phyloP scores from a whole-genome alignment of 1,140 invertebrate genomes.

The Copidosoma floridanum region DNA sequence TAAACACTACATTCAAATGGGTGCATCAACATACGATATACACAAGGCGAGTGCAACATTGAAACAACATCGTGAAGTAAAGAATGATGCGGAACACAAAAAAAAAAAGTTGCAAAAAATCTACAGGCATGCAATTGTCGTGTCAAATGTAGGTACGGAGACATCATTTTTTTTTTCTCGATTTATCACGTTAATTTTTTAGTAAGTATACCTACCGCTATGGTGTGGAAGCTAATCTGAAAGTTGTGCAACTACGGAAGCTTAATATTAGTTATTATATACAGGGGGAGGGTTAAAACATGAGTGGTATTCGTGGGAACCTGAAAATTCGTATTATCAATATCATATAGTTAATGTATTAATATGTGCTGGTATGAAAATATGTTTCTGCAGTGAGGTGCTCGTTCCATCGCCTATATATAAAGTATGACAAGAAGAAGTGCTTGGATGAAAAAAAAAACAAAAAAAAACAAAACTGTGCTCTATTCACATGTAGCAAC shows the following conservation, averaged over 20 bases:
- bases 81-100: too few relatives aligned
- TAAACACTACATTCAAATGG: too few relatives aligned
- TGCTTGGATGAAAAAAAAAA: neutral
- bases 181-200: too few relatives aligned
- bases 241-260: slow-evolving; percentile 14
- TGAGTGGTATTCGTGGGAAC: neutral
- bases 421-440: neutral
- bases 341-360: neutral
- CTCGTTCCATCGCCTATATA: slow-evolving; percentile 24
- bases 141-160: too few relatives aligned
- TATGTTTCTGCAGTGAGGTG: slow-evolving; percentile 7
- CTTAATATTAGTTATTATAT: too few relatives aligned
- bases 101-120: too few relatives aligned
- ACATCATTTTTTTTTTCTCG: too few relatives aligned
- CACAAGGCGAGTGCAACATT: too few relatives aligned
- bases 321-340: slow-evolving; percentile 8
- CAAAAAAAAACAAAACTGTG: neutral
- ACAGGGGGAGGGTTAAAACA: too few relatives aligned
- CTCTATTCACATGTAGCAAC: too few relatives aligned
- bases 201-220: slow-evolving; percentile 18
- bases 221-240: slow-evolving; percentile 7
- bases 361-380: neutral
- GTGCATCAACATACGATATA: too few relatives aligned
- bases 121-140: slow-evolving; percentile 3
- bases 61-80: too few relatives aligned